Evolutionary conservation across 2,113 vertebrate genomes (phyloP).

Genomic region (Diphyllodes magnificus): DNA sequence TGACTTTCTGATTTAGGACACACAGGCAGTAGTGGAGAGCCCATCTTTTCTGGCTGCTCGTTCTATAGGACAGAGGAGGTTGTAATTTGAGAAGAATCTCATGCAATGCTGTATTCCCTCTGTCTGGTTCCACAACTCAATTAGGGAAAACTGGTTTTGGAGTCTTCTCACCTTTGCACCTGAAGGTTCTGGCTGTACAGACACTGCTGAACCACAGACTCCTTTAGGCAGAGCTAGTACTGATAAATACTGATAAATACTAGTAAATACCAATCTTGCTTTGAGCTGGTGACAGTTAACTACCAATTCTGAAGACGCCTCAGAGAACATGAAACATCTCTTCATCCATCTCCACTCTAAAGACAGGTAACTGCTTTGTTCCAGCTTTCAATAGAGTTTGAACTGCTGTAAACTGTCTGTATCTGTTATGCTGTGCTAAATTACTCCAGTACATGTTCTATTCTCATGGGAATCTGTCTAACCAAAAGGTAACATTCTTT

Average conservation of each 20-base stretch:
- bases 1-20: not conserved
- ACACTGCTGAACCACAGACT: not conserved
- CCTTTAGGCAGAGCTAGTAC: not conserved
- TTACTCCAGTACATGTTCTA: not conserved
- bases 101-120: not conserved
- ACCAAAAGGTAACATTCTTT: not conserved
- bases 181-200: not conserved
- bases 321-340: not conserved
- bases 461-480: not conserved
- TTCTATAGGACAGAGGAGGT: not conserved
- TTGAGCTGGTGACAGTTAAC: not conserved
- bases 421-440: not conserved
- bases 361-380: not conserved
- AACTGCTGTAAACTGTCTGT: not conserved
- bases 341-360: not conserved
- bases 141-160: not conserved
- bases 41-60: not conserved
- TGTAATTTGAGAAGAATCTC: not conserved
- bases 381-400: not conserved
- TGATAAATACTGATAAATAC: not conserved
- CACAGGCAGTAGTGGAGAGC: not conserved
- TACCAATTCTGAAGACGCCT: not conserved
- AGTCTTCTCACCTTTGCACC: not conserved
- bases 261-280: not conserved
- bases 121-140: not conserved